A percentile compares a stretch with the other conserved stretches of the same genome.
Evolutionary conservation across 2,113 vertebrate genomes (phyloP).

Genomic region (Bombycilla garrulus): DNA sequence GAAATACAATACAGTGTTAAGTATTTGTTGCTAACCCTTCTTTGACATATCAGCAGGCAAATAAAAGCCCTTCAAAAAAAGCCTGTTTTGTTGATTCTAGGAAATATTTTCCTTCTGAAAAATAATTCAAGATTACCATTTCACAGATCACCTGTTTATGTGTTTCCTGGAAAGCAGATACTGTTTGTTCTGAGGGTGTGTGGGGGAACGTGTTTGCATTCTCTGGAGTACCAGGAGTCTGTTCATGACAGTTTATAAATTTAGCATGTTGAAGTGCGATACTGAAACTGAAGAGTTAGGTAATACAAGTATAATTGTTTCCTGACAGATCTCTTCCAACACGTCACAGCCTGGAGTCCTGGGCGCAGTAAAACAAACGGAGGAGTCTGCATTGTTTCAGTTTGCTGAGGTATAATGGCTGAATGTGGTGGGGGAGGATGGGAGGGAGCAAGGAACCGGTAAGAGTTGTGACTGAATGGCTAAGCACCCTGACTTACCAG

Average conservation of each 20-base stretch:
- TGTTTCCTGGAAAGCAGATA: background rate
- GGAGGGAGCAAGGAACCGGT: background rate
- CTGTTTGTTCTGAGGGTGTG: background rate
- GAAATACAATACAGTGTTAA: background rate
- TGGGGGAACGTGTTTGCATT: background rate
- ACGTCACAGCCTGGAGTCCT: slow-evolving; percentile 68
- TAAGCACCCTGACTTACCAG: background rate
- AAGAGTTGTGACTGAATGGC: background rate
- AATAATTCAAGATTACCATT: background rate
- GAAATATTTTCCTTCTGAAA: background rate
- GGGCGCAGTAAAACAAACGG: slow-evolving; percentile 71
- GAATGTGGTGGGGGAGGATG: background rate
- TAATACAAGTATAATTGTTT: slow-evolving; percentile 23
- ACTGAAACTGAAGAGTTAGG: background rate
- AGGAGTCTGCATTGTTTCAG: slow-evolving; percentile 80
- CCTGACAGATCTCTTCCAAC: slow-evolving; percentile 78
- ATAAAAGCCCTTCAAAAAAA: background rate
- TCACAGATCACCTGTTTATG: background rate
- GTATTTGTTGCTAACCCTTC: background rate
- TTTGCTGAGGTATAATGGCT: slow-evolving; percentile 78
- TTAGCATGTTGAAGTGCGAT: background rate
- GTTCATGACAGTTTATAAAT: background rate
- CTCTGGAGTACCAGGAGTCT: background rate
- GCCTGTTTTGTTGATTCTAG: background rate
- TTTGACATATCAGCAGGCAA: background rate